These are phyloP conservation scores for Lophius americanus DNA, from an alignment of 2,797 vertebrate genomes.

Conservation along the genomic window DNA sequence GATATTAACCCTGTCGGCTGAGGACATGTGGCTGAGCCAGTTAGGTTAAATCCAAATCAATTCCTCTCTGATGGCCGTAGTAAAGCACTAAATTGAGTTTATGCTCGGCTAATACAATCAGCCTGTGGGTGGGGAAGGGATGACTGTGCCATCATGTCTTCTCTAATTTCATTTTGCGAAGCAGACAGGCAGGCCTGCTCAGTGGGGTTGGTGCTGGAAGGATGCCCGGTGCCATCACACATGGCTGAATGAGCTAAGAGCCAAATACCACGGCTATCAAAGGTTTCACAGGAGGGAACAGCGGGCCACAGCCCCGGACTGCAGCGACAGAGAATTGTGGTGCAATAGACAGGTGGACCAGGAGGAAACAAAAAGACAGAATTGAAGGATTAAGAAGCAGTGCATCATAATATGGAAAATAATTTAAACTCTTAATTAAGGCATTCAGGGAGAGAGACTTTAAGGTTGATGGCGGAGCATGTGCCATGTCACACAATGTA, in stretches of 20 bases:
- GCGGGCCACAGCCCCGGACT: slow-evolving; percentile 27
- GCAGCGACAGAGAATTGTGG: slow-evolving; percentile 9
- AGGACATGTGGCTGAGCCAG: slow-evolving; percentile 69
- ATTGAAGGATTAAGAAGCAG: too few relatives aligned
- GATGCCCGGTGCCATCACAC: slow-evolving; percentile 65
- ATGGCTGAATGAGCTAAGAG: slow-evolving; percentile 60
- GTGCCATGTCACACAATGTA: too few relatives aligned
- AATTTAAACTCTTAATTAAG: too few relatives aligned
- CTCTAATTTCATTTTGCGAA: slow-evolving; percentile 77
- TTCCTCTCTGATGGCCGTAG: slow-evolving; percentile 72
- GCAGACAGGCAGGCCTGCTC: slow-evolving; percentile 63
- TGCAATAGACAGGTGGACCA: slow-evolving; percentile 4
- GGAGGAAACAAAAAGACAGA: not conserved
- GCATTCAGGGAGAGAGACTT: too few relatives aligned
- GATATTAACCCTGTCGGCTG: slow-evolving; percentile 54
- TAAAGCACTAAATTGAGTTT: slow-evolving; percentile 77
- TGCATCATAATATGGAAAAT: too few relatives aligned
- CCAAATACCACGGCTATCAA: slow-evolving; percentile 74
- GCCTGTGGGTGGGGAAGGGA: slow-evolving; percentile 74
- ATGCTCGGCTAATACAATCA: slow-evolving; percentile 75
- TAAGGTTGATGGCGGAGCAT: too few relatives aligned
- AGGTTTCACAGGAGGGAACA: slow-evolving; percentile 61
- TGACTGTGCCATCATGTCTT: slow-evolving; percentile 81
- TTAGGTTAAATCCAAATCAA: slow-evolving; percentile 78
- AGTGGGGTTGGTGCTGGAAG: slow-evolving; percentile 54